These are phyloP conservation scores for Otus sunia DNA, from an alignment of 2,113 vertebrate species.

Conservation along the genomic window DNA sequence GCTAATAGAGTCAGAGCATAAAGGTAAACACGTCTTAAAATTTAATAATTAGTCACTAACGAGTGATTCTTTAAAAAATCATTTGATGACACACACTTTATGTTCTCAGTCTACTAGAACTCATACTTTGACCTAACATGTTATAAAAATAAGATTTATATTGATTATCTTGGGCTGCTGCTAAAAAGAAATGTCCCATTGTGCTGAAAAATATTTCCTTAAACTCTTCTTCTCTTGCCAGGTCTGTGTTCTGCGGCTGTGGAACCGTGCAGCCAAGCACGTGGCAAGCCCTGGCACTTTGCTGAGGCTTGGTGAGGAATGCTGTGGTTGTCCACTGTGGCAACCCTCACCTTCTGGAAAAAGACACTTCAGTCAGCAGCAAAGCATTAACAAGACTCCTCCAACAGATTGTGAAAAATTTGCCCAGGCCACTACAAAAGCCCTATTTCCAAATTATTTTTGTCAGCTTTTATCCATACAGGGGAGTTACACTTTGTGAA, in stretches of 20 bases:
- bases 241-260: conserved; percentile 39
- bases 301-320: neutral
- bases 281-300: conserved; percentile 19
- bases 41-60: neutral
- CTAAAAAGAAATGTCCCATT: neutral
- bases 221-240: neutral
- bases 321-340: accelerated
- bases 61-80: neutral
- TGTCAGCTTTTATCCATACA: neutral
- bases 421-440: neutral
- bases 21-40: neutral
- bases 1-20: neutral
- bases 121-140: neutral
- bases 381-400: neutral
- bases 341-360: neutral
- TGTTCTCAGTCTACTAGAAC: neutral
- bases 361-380: neutral
- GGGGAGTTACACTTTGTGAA: neutral
- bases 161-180: neutral
- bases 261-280: neutral
- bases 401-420: neutral
- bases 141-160: neutral
- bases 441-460: neutral
- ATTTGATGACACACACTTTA: neutral
- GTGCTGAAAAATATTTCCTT: neutral